Percentiles rank a stretch among this genome's conserved stretches.
phyloP scores from a whole-genome alignment of 2,888 invertebrate species.

The Agonopterix arenella region DNA sequence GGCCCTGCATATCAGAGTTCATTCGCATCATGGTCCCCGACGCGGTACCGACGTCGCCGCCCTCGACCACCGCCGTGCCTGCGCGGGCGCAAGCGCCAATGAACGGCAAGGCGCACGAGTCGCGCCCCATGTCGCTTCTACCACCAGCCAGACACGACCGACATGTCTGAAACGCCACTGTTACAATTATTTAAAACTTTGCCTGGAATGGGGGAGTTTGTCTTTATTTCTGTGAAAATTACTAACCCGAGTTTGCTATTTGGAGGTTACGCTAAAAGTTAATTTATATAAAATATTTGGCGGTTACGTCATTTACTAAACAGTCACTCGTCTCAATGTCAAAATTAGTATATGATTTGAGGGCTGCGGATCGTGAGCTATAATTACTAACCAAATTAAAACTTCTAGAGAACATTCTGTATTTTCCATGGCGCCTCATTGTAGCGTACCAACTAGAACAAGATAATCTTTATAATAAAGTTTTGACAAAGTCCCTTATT shows the following conservation, averaged over 20 bases:
- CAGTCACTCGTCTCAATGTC: no score
- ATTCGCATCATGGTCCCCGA: constrained; percentile 82
- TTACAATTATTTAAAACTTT: not conserved
- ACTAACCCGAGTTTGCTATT: no score
- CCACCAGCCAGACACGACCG: constrained; percentile 60
- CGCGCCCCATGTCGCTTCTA: constrained; percentile 51
- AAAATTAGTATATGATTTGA: no score
- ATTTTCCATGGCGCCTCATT: no score
- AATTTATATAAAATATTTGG: no score
- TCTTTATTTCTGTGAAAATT: not conserved
- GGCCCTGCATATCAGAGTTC: constrained; percentile 81
- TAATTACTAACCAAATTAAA: no score
- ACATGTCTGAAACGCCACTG: constrained; percentile 30
- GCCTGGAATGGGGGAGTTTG: not conserved
- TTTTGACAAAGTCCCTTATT: constrained; percentile 11
- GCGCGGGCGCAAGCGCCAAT: constrained; percentile 2
- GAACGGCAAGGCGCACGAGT: constrained; percentile 32
- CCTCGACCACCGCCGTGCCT: constrained; percentile 9
- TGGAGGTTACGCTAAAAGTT: no score
- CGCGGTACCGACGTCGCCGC: constrained; percentile 70
- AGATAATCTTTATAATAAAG: not conserved
- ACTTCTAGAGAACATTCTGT: no score
- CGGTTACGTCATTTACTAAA: no score
- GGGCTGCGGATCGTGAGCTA: no score
- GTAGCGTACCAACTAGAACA: no score